Base-by-base conservation (phyloP, 2,888 invertebrate genomes). In the Acanthosoma haemorrhoidale region DNA sequence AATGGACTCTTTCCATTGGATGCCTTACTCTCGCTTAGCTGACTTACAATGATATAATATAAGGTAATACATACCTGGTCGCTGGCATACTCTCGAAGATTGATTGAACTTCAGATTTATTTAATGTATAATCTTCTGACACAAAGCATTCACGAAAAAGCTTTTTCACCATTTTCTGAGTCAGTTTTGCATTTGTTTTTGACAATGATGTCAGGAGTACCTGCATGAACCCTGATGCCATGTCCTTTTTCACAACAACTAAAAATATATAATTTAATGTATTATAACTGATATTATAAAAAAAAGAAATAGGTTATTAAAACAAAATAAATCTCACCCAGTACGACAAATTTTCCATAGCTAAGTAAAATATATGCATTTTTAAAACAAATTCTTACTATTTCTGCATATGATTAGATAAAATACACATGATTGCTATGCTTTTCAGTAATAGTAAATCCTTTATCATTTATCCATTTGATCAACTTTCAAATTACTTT, bases 141-240 rank as follows among this genome's bases (percentile, higher is more conserved):
- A 81, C 82, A 77, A 91, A 86, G 74, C 87, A 85, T 74, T 87
- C 87, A 11, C 18, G 38, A 18, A 75, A 63, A 29, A 72, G 21
- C 61, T 68, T 71, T 39, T 68, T 16, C 0, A 89, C 76, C 36
- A 87, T 78, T 38, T 78, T 78, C 73, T 83, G 84, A 0, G 82
- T 80, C 18, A 85, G 76, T 67, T 84, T 83, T 63, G 84, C 82
- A 76, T 88, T 85, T 0, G 84, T 79, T 73, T 85, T 85, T 60
- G 85, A 84, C 2, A 90, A 77, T 0, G 88, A 84, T 75, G 83
- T 84, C 1, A 90, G 76, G 34, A 89, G 75, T 0, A 86, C 84
- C 80, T 91, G 90, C 8, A 91, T 76, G 5, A 92, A 79, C 0
- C 87, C 89, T 0, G 92, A 91, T 0, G 91, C 88, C 29, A 88